Base-by-base conservation (phyloP, 2,797 vertebrate species). In the Xenentodon cancila region DNA sequence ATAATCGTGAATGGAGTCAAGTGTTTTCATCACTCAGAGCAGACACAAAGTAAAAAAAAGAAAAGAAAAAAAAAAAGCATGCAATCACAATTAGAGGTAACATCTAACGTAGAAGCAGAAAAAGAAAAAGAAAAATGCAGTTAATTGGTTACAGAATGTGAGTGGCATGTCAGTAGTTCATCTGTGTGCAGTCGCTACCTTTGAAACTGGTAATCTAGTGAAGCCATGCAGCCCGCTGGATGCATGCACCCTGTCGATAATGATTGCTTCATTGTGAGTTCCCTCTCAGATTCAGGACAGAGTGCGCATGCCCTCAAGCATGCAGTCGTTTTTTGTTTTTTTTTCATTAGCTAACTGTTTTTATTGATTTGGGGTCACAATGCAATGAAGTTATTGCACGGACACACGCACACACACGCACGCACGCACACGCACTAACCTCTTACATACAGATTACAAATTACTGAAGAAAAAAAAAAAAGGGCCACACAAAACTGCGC, bases 341-440 rank as follows among this genome's bases (percentile, higher is more conserved):
- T 90, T 87, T 85, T 90, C 87, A 90, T 91, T 88, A 90, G 86
- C 87, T 90, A 90, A 91, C 77, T 85, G 82, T 81, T 87, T 88
- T 88, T 85, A 91, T 89, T 87, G 89, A 90, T 91, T 88, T 82
- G 71, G 69, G 82, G 61, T 80, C 77, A 79, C 73, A 72, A 84
- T 82, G 75, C 80, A 86, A 82, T 84, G 71, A 73, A 79, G 82
- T 82, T 86, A 82, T 73, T 79, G 48, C 55, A 27, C 57, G n/a
- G 61, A 37, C 69, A 7, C 64, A 27, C 55, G 16, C 68, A 57
- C 66, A 40, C 27, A 42, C 54, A 37, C 64, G 57, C 67, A 49
- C 80, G 56, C 34, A 53, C 40, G 43, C 34, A 4, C 59, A 7
- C 56, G 22, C 52, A 30, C 69, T 54, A 59, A 56, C 59, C 63